A percentile compares a stretch with the other conserved stretches of the same genome.
These are phyloP conservation scores for Ciconia maguari DNA, from an alignment of 2,113 vertebrate genomes.

Conservation along the genomic window DNA sequence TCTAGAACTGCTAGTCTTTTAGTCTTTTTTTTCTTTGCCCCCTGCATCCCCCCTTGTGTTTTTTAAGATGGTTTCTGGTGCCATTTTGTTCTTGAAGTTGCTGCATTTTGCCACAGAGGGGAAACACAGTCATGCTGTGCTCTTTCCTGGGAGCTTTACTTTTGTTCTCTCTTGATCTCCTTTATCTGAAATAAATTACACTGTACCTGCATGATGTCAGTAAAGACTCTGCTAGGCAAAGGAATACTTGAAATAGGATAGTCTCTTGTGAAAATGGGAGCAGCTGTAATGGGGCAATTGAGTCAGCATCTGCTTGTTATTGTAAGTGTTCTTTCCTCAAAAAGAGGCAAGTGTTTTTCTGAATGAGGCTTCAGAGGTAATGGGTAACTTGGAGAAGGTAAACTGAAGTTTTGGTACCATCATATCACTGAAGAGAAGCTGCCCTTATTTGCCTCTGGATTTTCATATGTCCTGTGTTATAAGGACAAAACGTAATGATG, in stretches of 20 bases:
- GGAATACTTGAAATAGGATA: not conserved
- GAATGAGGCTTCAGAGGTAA: not conserved
- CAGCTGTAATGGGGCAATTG: not conserved
- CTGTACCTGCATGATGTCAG: not conserved
- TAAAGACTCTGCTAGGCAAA: not conserved
- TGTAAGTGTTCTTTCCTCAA: not conserved
- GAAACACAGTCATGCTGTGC: not conserved
- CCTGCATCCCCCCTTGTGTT: not conserved
- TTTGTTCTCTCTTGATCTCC: not conserved
- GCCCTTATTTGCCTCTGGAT: not conserved
- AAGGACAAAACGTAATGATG: not conserved
- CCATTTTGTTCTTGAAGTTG: slow-evolving; percentile 12
- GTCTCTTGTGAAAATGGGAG: not conserved
- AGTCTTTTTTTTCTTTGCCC: too few species aligned
- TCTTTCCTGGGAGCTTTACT: not conserved
- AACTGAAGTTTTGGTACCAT: not conserved
- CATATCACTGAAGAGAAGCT: not conserved
- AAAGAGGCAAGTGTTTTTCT: not conserved
- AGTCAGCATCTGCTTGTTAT: not conserved
- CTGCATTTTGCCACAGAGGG: not conserved
- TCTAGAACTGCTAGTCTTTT: not conserved
- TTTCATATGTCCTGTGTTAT: not conserved
- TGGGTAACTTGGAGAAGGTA: not conserved
- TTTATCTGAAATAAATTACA: not conserved
- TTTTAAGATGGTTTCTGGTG: not conserved